Evolutionary conservation across 2,888 invertebrate genomes (phyloP).

Genomic region (Coelopa pilipes): DNA sequence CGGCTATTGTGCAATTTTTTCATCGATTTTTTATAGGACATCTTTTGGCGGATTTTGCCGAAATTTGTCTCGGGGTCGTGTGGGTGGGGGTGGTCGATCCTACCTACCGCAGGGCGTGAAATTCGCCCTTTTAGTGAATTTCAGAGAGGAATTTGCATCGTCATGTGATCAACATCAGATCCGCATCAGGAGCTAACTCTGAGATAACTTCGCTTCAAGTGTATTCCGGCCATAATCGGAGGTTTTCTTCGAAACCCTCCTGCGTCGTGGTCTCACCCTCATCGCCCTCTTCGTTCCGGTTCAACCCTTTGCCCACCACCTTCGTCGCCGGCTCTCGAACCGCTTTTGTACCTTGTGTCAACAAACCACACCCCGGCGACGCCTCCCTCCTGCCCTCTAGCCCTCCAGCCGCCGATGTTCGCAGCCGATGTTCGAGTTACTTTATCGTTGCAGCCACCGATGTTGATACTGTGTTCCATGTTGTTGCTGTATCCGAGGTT

Average conservation of each 20-base stretch:
- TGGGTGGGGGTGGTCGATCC: neutral
- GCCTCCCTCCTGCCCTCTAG: no score
- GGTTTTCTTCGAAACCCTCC: no score
- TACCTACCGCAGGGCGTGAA: slow-evolving; percentile 24
- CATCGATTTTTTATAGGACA: neutral
- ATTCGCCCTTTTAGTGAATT: no score
- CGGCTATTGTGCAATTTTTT: neutral
- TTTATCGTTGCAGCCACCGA: neutral
- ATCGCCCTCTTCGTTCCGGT: neutral
- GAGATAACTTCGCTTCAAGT: no score
- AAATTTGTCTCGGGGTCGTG: no score
- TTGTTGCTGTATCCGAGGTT: neutral
- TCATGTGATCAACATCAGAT: no score
- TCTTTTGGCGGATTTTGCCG: slow-evolving; percentile 20
- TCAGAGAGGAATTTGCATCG: no score
- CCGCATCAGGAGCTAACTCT: no score
- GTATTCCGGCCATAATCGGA: no score
- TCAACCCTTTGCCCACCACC: neutral
- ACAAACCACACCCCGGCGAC: neutral
- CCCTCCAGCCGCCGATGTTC: neutral
- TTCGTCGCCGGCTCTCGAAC: neutral
- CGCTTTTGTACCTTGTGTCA: slow-evolving; percentile 16
- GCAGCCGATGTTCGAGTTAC: no score
- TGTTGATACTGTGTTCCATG: neutral
- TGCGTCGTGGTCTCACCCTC: no score